These are phyloP conservation scores for Scolopax rusticola DNA, from an alignment of 2,797 vertebrate species.

Conservation along the genomic window DNA sequence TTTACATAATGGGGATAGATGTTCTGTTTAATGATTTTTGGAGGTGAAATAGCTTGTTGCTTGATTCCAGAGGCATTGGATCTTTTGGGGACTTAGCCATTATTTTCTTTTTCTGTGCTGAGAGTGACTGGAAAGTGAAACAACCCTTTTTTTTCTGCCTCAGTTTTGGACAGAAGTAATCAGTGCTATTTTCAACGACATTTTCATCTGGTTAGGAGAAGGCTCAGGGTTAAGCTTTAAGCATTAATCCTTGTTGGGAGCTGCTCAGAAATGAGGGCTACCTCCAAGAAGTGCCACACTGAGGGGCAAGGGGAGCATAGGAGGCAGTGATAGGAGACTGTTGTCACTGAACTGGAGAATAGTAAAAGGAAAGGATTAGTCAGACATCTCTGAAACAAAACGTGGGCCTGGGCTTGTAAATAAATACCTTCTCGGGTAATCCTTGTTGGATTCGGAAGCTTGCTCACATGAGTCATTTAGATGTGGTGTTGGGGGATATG, in stretches of 20 bases:
- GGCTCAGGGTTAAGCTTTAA: not conserved
- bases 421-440: not conserved
- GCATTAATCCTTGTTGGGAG: not conserved
- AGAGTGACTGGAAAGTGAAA: not conserved
- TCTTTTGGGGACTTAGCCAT: not conserved
- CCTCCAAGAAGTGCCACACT: not conserved
- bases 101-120: not conserved
- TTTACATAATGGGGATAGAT: not conserved
- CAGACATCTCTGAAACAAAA: not conserved
- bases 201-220: not conserved
- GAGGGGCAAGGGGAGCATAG: not conserved
- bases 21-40: not conserved
- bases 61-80: not conserved
- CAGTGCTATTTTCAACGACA: not conserved
- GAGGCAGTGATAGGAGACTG: not conserved
- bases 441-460: not conserved
- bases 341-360: not conserved
- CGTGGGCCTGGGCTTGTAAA: not conserved
- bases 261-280: not conserved
- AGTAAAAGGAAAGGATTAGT: not conserved
- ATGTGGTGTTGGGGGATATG: no score
- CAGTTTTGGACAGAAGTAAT: not conserved
- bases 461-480: not conserved
- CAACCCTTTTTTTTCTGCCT: accelerated
- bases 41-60: not conserved